Evolutionary conservation across 2,113 vertebrate species (phyloP).

Genomic region (Camarhynchus parvulus): DNA sequence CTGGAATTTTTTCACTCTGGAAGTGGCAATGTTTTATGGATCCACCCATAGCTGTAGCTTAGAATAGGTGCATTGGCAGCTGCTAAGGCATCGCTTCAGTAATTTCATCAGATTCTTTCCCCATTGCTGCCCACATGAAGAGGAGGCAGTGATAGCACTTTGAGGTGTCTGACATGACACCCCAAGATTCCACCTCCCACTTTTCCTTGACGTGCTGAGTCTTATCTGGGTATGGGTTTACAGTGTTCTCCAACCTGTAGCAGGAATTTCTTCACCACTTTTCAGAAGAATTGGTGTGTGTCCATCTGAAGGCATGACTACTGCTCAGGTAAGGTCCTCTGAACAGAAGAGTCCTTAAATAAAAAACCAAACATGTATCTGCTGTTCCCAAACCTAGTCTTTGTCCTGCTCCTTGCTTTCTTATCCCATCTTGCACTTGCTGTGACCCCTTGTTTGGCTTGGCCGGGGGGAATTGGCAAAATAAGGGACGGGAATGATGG

Average conservation of each 20-base stretch:
- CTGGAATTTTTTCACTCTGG: not conserved
- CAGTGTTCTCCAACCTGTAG: not conserved
- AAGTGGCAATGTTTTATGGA: not conserved
- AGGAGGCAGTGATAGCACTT: not conserved
- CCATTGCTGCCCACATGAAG: not conserved
- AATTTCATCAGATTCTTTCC: not conserved
- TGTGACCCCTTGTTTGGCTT: not conserved
- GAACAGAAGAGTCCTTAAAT: not conserved
- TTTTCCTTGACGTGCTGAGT: not conserved
- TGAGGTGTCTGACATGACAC: not conserved
- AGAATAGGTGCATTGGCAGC: not conserved
- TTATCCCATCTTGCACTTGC: not conserved
- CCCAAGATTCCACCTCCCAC: not conserved
- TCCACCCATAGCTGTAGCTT: not conserved
- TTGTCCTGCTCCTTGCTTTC: not conserved
- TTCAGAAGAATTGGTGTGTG: not conserved
- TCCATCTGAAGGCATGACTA: not conserved
- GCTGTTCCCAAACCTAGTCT: not conserved
- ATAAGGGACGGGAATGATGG: not conserved
- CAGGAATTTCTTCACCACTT: not conserved
- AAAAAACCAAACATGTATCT: not conserved
- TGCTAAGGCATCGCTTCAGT: not conserved
- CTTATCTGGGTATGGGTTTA: not conserved
- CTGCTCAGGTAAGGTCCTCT: not conserved
- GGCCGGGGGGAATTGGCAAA: rapidly evolving